Conservation (phyloP, 2,797 vertebrate species). For the Peromyscus attwateri region DNA sequence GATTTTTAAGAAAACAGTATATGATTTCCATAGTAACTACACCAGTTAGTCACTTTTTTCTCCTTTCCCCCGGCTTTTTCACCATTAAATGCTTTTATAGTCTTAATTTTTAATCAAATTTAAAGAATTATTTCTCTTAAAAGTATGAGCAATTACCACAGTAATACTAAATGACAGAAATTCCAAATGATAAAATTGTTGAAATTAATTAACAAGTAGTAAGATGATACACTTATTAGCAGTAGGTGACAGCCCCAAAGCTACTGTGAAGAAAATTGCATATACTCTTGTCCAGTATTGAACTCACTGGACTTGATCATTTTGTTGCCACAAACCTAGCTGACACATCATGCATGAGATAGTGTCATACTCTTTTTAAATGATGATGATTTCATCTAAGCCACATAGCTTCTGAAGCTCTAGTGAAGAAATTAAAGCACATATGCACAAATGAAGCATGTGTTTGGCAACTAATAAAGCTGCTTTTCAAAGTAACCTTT, state of each 20-base stretch:
- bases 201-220: conserved; percentile 37
- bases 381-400: conserved; percentile 4
- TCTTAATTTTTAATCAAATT: not conserved
- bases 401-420: not conserved
- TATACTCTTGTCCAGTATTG: not conserved
- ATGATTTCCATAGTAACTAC: not conserved
- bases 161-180: conserved; percentile 46
- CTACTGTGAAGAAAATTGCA: not conserved
- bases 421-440: conserved; percentile 28
- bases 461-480: not conserved
- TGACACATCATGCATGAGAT: not conserved
- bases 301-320: not conserved
- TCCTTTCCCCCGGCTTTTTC: not conserved
- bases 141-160: not conserved
- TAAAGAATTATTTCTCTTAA: not conserved
- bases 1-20: not conserved
- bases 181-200: conserved; percentile 43
- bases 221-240: not conserved
- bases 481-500: not conserved
- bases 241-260: not conserved
- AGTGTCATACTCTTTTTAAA: not conserved
- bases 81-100: not conserved
- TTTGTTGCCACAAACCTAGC: not conserved
- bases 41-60: not conserved
- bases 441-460: not conserved